phyloP scores from a whole-genome alignment of 2,888 invertebrate species.

The Drosophila neutralis region DNA sequence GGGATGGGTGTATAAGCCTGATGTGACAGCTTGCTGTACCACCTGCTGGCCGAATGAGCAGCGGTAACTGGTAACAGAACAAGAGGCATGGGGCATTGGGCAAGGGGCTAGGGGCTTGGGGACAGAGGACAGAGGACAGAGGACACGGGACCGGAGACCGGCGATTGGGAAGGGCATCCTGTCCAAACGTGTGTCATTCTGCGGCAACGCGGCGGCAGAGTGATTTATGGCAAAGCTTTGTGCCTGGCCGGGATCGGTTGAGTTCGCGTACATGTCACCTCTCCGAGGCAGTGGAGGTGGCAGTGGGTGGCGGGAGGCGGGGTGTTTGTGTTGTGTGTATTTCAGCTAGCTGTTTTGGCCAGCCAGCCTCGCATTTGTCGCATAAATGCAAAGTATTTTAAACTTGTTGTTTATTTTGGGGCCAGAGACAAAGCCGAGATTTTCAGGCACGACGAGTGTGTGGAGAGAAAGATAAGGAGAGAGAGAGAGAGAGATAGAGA shows the following conservation, averaged over 20 bases:
- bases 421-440: slow-evolving; percentile 43
- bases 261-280: slow-evolving; percentile 14
- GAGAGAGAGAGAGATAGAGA: not conserved
- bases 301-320: slow-evolving; percentile 1
- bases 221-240: slow-evolving; percentile 69
- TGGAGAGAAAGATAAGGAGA: not conserved
- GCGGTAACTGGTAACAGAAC: slow-evolving; percentile 16
- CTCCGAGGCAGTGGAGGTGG: not conserved
- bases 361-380: slow-evolving; percentile 59
- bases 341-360: slow-evolving; percentile 2
- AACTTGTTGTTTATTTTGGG: slow-evolving; percentile 63
- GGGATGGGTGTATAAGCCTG: not conserved
- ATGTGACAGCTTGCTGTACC: slow-evolving; percentile 13
- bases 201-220: slow-evolving; percentile 75
- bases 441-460: slow-evolving; percentile 22
- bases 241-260: slow-evolving; percentile 29
- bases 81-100: not conserved
- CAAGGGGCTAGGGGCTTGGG: not conserved
- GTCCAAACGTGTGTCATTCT: slow-evolving; percentile 74
- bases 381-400: slow-evolving; percentile 72
- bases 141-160: not conserved
- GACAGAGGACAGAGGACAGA: not conserved
- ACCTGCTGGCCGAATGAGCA: slow-evolving; percentile 51
- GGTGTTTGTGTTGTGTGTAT: not conserved
- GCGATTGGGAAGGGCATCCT: slow-evolving; percentile 9